Evolutionary conservation across 1,140 invertebrate genomes (phyloP), one percentile per base, ranked within the genome.

Genomic region (Drosophila asahinai): DNA sequence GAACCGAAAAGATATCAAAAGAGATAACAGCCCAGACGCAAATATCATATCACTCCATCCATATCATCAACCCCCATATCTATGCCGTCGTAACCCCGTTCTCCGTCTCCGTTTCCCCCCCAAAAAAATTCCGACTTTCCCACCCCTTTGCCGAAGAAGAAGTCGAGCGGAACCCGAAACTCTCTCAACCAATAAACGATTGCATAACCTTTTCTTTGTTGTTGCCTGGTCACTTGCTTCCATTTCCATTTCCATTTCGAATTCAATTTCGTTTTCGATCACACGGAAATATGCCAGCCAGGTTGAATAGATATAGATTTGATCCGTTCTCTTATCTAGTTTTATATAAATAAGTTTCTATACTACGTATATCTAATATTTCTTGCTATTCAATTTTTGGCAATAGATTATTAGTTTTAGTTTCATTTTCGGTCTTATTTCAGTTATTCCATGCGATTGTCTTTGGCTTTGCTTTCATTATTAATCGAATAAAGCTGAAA

Each of bases 201-300:
- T 71, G 67, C 67, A 71, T 71, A 71, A 71, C 67, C 67, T 60
- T 51, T 72, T 51, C 55, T 51, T 72, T 40, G 25, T 72, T 58
- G 25, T 40, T 47, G 40, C 25, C 19, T 15, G 38, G 64, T 40
- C 51, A 57, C 65, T 70, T 54, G 49, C 40, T 45, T 71, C n/a
- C 61, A 68, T 38, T 67, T 71, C n/a, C 61, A 68, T 38, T 67
- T 45, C 48, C 30, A 70, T 67, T 68, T 71, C 22, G 27, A 71
- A 25, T 71, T 54, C 67, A 55, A 68, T 72, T 74, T 61, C 45
- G 12, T 11, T 42, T 59, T 70, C 60, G 36, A 72, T 51, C 59
- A 47, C 30, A 52, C 40, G 63, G 67, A 71, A 71, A 67, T 71
- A 40, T 71, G 27, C 27, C 67, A 71, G 40, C 8, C 48, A 38